phyloP scores from a whole-genome alignment of 1,140 invertebrate species.

The Leptinotarsa lineolata region DNA sequence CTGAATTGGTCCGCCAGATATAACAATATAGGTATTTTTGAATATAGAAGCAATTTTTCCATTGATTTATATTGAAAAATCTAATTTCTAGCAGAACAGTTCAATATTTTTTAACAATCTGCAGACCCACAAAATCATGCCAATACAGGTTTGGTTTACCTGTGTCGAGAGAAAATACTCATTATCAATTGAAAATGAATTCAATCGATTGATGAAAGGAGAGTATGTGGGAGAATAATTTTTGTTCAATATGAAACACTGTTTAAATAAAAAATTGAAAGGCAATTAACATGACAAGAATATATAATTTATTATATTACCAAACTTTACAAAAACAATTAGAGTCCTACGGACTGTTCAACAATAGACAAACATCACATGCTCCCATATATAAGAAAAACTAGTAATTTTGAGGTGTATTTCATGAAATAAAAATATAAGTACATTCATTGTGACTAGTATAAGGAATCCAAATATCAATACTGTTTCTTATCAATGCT shows the following conservation, averaged over 20 bases:
- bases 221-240: too few relatives aligned
- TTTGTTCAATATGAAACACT: neutral
- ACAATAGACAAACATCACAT: neutral
- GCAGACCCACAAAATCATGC: too few relatives aligned
- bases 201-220: too few relatives aligned
- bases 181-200: too few relatives aligned
- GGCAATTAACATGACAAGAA: slow-evolving; percentile 1
- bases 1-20: too few relatives aligned
- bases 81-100: too few relatives aligned
- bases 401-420: neutral
- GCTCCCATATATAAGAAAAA: slow-evolving; percentile 1
- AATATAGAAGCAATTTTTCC: too few relatives aligned
- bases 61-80: too few relatives aligned
- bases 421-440: neutral
- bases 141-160: too few relatives aligned
- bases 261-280: neutral
- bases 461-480: neutral
- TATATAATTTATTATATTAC: neutral
- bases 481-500: slow-evolving; percentile 1
- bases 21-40: too few relatives aligned
- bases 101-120: too few relatives aligned
- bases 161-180: too few relatives aligned
- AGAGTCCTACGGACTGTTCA: slow-evolving; percentile 3
- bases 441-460: slow-evolving; percentile 8
- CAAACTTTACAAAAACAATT: slow-evolving; percentile 9